Base-by-base conservation (phyloP, 2,797 vertebrate species). In the Eurystomus glaucurus region DNA sequence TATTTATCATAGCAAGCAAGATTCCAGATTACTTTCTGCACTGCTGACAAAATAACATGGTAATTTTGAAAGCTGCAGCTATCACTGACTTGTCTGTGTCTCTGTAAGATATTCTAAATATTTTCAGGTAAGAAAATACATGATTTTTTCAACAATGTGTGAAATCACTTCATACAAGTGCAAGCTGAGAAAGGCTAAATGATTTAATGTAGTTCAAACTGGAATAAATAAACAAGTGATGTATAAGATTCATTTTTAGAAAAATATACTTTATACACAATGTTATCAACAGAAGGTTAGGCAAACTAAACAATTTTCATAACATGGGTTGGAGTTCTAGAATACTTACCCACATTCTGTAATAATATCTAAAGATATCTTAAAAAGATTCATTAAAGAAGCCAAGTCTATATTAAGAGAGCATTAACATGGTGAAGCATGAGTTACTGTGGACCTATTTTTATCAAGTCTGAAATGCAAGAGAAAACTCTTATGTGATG, bases 361-460 rank as follows among this genome's bases (percentile, higher is more conserved):
- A 79, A 65, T 14, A 50, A 20, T 90, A 19, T 50, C 16, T 50
- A 74, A 78, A 52, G 21, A 41, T 2, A 20, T 41, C 10, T 52
- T 33, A 6, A 62, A 68, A 64, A 35, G 0, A n/a, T 21, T 31
- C 58, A 17, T 77, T 65, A 11, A 60, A 57, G 4, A 65, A 55
- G 1, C 1, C 54, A 66, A 61, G 4, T 76, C 19, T 74, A 2
- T 50, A 43, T n/a, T 70, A 52, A 71, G 20, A 76, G 3, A 57
- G 2, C 7, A 80, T 62, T 50, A 55, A 41, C 86, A n/a, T n/a
- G 0, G 0, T 46, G 37, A 45, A 46, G 5, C 6, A 20, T 39
- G 10, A 9, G 29, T 45, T 83, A 58, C 5, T 13, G 26, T 68
- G 41, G 35, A 41, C 9, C 48, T 39, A 58, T 37, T 57, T 74